Evolutionary conservation across 37 sponge, comb jelly and placozoan species (phyloP).

Genomic region (Oscarella lobularis): DNA sequence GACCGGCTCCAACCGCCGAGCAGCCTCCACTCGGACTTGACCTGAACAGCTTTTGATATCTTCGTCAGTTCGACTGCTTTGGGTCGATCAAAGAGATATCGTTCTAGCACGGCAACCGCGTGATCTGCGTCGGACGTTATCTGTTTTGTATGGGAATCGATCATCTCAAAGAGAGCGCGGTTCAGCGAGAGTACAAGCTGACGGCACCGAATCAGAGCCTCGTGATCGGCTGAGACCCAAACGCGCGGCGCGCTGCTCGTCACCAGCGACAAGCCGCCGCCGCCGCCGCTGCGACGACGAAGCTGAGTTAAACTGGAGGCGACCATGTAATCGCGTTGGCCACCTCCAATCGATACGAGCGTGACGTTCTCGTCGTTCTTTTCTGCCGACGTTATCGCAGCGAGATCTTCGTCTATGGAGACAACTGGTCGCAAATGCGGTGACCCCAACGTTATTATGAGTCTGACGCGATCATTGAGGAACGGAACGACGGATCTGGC

Average conservation of each 20-base stretch:
- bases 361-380: neutral
- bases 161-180: neutral
- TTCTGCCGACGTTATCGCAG: neutral
- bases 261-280: neutral
- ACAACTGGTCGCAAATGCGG: neutral
- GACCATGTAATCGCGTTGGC: neutral
- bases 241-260: neutral
- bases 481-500: slow-evolving; percentile 7
- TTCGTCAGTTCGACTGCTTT: neutral
- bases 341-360: neutral
- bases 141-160: neutral
- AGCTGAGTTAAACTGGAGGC: neutral
- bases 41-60: neutral
- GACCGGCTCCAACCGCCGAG: neutral
- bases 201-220: neutral
- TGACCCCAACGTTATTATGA: neutral
- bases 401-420: neutral
- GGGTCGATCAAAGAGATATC: neutral
- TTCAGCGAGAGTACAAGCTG: neutral
- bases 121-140: neutral
- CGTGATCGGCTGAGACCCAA: neutral
- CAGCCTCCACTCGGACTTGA: neutral
- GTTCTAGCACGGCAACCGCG: neutral
- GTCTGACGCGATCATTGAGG: slow-evolving; percentile 1
- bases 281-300: too few species aligned